phyloP scores from a whole-genome alignment of 64 coral and sea anemone species.

The Dendronephthya gigantea region DNA sequence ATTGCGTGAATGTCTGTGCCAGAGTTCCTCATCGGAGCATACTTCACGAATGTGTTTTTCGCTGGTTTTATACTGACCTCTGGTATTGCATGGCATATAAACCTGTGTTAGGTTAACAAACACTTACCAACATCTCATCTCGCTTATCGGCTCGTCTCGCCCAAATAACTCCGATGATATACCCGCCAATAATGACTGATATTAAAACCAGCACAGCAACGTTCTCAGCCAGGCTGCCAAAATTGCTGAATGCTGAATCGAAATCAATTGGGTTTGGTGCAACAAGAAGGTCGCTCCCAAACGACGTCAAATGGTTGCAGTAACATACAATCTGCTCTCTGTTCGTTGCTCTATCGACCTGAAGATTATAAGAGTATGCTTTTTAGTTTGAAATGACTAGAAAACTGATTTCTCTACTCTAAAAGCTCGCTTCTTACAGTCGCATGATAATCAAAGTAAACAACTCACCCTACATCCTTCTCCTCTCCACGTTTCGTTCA shows the following conservation, averaged over 20 bases:
- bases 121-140: slow-evolving; percentile 8
- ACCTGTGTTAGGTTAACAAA: too few species aligned
- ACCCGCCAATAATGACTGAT: background rate
- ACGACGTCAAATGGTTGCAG: slow-evolving; percentile 43
- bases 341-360: background rate
- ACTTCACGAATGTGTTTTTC: too few species aligned
- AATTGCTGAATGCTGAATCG: slow-evolving; percentile 27
- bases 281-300: slow-evolving; percentile 37
- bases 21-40: too few species aligned
- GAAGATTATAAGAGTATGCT: background rate
- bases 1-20: too few species aligned
- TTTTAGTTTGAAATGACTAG: too few species aligned
- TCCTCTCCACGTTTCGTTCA: too few species aligned
- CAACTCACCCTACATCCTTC: too few species aligned
- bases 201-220: too few species aligned
- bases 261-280: slow-evolving; percentile 49
- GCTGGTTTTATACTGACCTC: too few species aligned
- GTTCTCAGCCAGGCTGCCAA: slow-evolving; percentile 13
- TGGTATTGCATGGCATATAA: background rate
- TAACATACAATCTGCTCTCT: background rate
- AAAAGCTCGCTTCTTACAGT: too few species aligned
- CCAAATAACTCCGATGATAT: slow-evolving; percentile 30
- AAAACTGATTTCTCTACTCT: too few species aligned
- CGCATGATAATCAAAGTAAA: too few species aligned
- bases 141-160: slow-evolving; percentile 43